A percentile compares a stretch with the other conserved stretches of the same genome.
Conservation (phyloP, 2,113 vertebrate genomes). For the Limnothrissa miodon region DNA sequence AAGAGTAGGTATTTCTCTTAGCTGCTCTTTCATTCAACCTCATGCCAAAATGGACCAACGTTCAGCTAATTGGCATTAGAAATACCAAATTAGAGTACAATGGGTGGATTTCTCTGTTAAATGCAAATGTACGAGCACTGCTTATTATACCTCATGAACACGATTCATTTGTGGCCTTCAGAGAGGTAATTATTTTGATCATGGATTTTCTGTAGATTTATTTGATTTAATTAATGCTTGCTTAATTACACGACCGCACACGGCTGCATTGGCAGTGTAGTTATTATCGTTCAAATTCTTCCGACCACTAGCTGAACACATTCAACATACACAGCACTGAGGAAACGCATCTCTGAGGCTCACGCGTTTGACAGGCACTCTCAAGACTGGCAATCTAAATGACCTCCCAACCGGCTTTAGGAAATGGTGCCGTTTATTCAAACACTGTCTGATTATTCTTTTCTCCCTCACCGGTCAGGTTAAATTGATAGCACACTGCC, state of each 20-base stretch:
- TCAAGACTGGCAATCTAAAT: not conserved
- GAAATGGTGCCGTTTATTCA: not conserved
- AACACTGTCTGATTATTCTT: conserved; percentile 34
- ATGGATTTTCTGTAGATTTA: not conserved
- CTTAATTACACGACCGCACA: not conserved
- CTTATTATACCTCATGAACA: not conserved
- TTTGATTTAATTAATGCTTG: not conserved
- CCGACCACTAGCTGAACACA: not conserved
- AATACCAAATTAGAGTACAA: not conserved
- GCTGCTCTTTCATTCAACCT: not conserved
- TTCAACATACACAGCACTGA: not conserved
- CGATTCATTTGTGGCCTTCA: not conserved
- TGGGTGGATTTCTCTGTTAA: not conserved
- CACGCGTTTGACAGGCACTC: not conserved
- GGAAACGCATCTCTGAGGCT: not conserved
- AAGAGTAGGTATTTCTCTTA: not conserved
- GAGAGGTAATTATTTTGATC: not conserved
- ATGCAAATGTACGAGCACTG: not conserved
- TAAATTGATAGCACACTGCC: not conserved
- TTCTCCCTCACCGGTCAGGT: conserved; percentile 13
- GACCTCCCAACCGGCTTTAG: not conserved
- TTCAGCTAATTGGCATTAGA: not conserved
- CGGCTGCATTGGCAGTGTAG: not conserved
- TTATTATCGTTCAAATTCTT: not conserved
- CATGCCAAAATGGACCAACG: not conserved